Evolutionary conservation across 2,888 invertebrate genomes (phyloP).

Genomic region (Steinernema carpocapsae): DNA sequence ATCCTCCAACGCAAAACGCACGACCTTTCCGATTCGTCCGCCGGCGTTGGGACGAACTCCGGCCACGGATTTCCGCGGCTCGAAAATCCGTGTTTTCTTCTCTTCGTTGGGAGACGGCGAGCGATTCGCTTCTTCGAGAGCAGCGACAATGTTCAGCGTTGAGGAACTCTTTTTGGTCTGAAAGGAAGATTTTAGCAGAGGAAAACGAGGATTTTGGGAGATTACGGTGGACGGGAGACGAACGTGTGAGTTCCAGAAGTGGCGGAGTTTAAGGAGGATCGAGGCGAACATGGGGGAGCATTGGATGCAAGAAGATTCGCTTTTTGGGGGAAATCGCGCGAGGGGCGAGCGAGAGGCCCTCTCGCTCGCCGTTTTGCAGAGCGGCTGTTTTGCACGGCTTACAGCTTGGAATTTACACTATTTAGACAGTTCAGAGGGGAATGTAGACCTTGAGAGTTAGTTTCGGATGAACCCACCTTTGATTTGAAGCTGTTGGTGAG

Average conservation of each 20-base stretch:
- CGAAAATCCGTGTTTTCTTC: background rate
- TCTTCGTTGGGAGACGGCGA: background rate
- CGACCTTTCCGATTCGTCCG: slow-evolving; percentile 6
- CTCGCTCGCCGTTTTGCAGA: no score
- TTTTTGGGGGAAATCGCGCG: no score
- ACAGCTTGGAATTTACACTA: no score
- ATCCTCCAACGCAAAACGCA: slow-evolving; percentile 65
- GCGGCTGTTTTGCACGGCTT: no score
- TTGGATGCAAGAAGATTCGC: no score
- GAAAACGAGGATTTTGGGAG: background rate
- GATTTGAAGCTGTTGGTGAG: background rate
- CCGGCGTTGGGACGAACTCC: background rate
- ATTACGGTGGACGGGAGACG: background rate
- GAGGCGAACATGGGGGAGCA: no score
- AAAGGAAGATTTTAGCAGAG: background rate
- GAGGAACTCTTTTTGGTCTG: slow-evolving; percentile 19
- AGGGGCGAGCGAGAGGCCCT: no score
- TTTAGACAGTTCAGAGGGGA: no score
- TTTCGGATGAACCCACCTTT: slow-evolving; percentile 9
- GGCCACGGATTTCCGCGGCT: slow-evolving; percentile 3
- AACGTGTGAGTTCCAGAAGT: no score
- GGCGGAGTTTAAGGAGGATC: no score
- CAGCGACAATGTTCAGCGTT: slow-evolving; percentile 29
- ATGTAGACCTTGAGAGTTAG: no score
- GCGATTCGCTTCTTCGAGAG: slow-evolving; percentile 6